Evolutionary conservation across 92 coral and sea anemone species (phyloP).

Genomic region (Pocillopora grandis): DNA sequence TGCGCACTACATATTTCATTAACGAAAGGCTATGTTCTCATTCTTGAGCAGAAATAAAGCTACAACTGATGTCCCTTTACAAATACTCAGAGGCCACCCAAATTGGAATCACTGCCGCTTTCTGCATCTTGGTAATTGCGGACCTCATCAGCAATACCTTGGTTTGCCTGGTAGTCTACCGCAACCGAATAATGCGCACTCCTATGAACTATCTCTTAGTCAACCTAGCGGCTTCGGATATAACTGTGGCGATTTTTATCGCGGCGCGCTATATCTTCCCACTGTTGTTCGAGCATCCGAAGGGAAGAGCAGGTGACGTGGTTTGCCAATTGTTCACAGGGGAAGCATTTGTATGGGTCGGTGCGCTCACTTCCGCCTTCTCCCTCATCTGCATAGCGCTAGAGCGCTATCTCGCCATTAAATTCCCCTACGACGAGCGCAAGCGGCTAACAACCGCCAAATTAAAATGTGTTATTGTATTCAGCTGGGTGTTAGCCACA

Average conservation of each 20-base stretch:
- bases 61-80: constrained; percentile 8
- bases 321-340: constrained; percentile 60
- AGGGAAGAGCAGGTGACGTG: constrained; percentile 41
- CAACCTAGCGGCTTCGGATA: constrained; percentile 44
- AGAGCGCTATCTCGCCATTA: constrained; percentile 58
- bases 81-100: constrained; percentile 22
- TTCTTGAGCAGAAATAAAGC: not conserved
- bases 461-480: constrained; percentile 27
- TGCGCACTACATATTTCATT: not conserved
- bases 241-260: constrained; percentile 31
- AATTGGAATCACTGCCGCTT: constrained; percentile 22
- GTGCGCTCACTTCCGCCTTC: constrained; percentile 50
- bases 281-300: constrained; percentile 46
- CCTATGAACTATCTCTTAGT: constrained; percentile 45
- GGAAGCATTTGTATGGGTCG: constrained; percentile 62
- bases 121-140: constrained; percentile 16
- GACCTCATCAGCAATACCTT: constrained; percentile 20
- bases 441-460: constrained; percentile 33
- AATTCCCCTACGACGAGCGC: constrained; percentile 47
- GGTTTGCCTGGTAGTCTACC: constrained; percentile 23
- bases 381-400: constrained; percentile 57
- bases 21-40: not conserved
- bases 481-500: constrained; percentile 46
- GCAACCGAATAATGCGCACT: constrained; percentile 35
- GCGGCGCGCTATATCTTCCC: constrained; percentile 50